Evolutionary conservation across 2,888 invertebrate species (phyloP).

Genomic region (Lottia gigantea): DNA sequence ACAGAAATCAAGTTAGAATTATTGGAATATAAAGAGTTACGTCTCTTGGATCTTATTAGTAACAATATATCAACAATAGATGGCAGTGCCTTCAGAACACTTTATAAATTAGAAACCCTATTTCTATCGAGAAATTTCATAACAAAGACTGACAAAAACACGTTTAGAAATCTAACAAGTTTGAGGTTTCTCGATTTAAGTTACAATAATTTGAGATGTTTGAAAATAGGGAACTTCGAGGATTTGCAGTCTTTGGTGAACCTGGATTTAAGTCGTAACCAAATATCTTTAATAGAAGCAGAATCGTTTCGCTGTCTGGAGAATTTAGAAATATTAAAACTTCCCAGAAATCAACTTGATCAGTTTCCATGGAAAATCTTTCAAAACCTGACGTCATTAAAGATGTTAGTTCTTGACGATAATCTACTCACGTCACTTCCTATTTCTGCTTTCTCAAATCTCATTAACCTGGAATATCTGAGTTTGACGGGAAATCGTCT

Average conservation of each 20-base stretch:
- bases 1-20: too few relatives aligned
- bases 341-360: conserved; percentile 11
- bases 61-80: conserved; percentile 13
- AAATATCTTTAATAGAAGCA: conserved; percentile 14
- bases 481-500: conserved; percentile 19
- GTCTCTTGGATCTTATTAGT: conserved; percentile 15
- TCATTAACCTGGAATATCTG: conserved; percentile 8
- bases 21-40: too few relatives aligned
- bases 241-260: conserved; percentile 12
- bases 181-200: conserved; percentile 20
- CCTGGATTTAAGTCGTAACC: conserved; percentile 21
- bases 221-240: conserved; percentile 14
- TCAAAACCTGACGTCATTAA: background rate
- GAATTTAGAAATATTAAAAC: conserved; percentile 16
- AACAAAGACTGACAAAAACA: background rate
- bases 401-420: background rate
- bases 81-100: conserved; percentile 11
- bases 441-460: background rate
- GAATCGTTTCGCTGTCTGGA: conserved; percentile 17
- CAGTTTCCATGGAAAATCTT: background rate
- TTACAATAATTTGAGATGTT: conserved; percentile 17
- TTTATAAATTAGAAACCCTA: conserved; percentile 17
- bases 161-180: conserved; percentile 16
- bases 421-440: conserved; percentile 16
- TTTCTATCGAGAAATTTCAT: conserved; percentile 20